Evolutionary conservation across 2,797 vertebrate genomes (phyloP), one percentile per base, ranked within the genome.

Genomic region (Epinephelus malabaricus): DNA sequence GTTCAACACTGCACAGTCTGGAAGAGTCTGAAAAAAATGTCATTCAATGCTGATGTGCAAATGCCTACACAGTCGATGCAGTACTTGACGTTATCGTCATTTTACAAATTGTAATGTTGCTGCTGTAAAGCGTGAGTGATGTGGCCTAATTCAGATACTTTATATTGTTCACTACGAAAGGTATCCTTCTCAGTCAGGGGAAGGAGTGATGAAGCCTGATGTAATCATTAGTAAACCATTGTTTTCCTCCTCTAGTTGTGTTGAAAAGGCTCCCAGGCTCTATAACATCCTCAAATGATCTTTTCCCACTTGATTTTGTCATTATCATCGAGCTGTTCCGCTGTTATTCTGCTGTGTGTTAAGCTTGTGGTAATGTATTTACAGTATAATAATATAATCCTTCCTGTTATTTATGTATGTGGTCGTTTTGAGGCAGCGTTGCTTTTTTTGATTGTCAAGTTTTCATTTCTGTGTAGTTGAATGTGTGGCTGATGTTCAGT

Each of bases 361-460:
- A 6, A 58, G 68, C 47, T 78, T 53, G 45, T 75, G 19, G 21
- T 64, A 10, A 69, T 49, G 60, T 78, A 58, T 61, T 75, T 27
- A 43, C 45, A 0, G 21, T 45, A 12, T 43, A 43, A 43, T 43
- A 1, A 79, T 66, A 46, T 81, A 69, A 69, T 79, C 61, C 18
- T 2, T 38, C 10, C 34, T 54, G 61, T 88, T 88, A 78, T 84
- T 84, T 85, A 86, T 89, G 84, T 86, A 47, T 75, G 73, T 78
- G 75, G 45, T 74, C 1, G 10, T 81, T 67, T 64, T 55, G 43
- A 74, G 40, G 45, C 23, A 0, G 71, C 13, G 1, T 85, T 25
- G 74, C 79, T 70, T 43, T 68, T 68, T 78, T 59, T 9, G 34
- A 75, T 69, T 34, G 1, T 34, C 7, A 10, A n/a, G 23, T 71